Evolutionary conservation across 2,888 invertebrate genomes (phyloP), one percentile per base, ranked within the genome.

Genomic region (Chrysina gloriosa): DNA sequence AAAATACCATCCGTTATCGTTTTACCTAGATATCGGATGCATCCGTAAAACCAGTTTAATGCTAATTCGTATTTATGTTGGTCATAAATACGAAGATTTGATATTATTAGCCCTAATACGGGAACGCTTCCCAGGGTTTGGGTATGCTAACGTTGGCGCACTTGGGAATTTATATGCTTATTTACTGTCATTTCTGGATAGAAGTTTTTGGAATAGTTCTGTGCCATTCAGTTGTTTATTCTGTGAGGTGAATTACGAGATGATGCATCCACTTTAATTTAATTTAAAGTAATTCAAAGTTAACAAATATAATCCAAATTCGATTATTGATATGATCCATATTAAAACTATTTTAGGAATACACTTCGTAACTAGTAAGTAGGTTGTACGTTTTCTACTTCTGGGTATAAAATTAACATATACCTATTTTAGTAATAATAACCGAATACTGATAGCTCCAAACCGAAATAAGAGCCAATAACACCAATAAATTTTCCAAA

Each of bases 21-120:
- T 58, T 42, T 58, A 58, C 42, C 58, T 58, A 42, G 16, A 58
- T 14, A 58, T 58, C 58, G 42, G 2, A 58, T 58, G 58, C 58
- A 58, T 58, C 27, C 58, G 42, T 27, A 58, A 58, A 58, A 58
- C 58, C 58, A 42, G 39, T 58, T 29, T 58, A 36, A 58, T 58
- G 21, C 58, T 58, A 58, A 58, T 58, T 42, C 58, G 42, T 58
- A 58, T 58, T 58, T 58, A 58, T 58, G 42, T 58, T 27, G 7
- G 58, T 27, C 42, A 58, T 58, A 58, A 58, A 58, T 58, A 58
- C 34, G 39, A 11, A 42, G 58, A 58, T 58, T 58, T 58, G 58
- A 58, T 58, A 58, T 56, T 56, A 56, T 58, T 58, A 58, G 58
- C 58, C 42, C 25, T 58, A 42, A 25, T 58, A 58, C 14, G 25